A percentile compares a stretch with the other conserved stretches of the same genome.
Conservation (phyloP, 1,140 invertebrate genomes). For the Nylanderia fulva region DNA sequence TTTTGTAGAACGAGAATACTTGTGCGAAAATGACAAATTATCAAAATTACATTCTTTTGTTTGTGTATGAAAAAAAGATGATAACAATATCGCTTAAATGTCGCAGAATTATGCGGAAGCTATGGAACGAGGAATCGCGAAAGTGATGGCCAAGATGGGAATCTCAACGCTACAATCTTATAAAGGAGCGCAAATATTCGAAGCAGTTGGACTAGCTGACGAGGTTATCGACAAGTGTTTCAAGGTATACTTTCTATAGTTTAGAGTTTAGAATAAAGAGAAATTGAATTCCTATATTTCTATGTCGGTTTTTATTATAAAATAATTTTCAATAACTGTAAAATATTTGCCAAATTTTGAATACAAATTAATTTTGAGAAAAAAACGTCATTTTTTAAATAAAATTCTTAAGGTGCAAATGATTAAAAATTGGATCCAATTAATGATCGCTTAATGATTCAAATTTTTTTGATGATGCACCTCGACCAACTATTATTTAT, state of each 20-base stretch:
- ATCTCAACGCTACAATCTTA: slow-evolving; percentile 99
- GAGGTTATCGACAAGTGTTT: slow-evolving; percentile 99
- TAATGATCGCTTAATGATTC: slow-evolving; percentile 77
- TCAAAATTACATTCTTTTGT: not conserved
- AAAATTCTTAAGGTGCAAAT: slow-evolving; percentile 42
- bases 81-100: not conserved
- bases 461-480: slow-evolving; percentile 68
- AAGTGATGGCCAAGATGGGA: slow-evolving; percentile 99
- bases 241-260: slow-evolving; percentile 84
- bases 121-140: slow-evolving; percentile 93
- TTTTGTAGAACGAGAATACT: slow-evolving; percentile 34
- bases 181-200: slow-evolving; percentile 99
- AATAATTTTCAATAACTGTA: not conserved
- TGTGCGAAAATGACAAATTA: not conserved
- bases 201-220: slow-evolving; percentile 97
- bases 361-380: not conserved
- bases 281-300: not conserved
- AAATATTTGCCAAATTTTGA: not conserved
- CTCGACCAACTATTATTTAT: not conserved
- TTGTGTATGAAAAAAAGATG: not conserved
- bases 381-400: not conserved
- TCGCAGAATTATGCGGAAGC: slow-evolving; percentile 89
- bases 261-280: not conserved
- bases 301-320: not conserved
- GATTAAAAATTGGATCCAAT: slow-evolving; percentile 81